Percentiles rank a stretch among this genome's conserved stretches.
Conservation (phyloP, 2,888 invertebrate species). For the Trissonchulus latispiculum region DNA sequence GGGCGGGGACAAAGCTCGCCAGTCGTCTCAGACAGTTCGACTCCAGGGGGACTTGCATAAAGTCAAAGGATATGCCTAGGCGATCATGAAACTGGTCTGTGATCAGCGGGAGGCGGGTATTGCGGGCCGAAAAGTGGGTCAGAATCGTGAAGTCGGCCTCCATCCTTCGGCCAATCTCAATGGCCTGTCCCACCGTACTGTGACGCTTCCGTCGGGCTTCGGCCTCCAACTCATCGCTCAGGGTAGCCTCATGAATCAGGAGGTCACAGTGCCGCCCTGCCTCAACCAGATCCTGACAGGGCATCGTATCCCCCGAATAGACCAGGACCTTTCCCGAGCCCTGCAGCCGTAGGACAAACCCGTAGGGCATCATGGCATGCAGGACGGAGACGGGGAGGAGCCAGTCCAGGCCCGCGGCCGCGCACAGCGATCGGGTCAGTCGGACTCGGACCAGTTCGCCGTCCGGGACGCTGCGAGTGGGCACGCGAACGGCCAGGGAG, state of each 20-base stretch:
- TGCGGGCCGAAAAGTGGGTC: constrained; percentile 93
- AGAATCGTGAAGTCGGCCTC: constrained; percentile 69
- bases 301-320: constrained; percentile 93
- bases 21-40: too few relatives aligned
- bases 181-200: constrained; percentile 47
- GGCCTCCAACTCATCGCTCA: constrained; percentile 70
- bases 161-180: constrained; percentile 57
- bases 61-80: background rate
- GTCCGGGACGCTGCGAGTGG: background rate
- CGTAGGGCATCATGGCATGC: constrained; percentile 42
- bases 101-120: constrained; percentile 72
- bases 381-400: constrained; percentile 1
- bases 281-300: constrained; percentile 62
- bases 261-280: constrained; percentile 68
- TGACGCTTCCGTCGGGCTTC: constrained; percentile 38
- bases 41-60: constrained; percentile 7
- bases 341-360: background rate
- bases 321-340: constrained; percentile 60
- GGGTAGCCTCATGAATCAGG: constrained; percentile 94
- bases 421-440: background rate
- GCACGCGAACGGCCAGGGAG: background rate
- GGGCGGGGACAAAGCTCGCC: too few relatives aligned
- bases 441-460: background rate
- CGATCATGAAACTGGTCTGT: too few relatives aligned
- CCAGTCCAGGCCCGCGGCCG: background rate